Conservation (phyloP, 2,888 invertebrate genomes). For the Tribolium freemani region DNA sequence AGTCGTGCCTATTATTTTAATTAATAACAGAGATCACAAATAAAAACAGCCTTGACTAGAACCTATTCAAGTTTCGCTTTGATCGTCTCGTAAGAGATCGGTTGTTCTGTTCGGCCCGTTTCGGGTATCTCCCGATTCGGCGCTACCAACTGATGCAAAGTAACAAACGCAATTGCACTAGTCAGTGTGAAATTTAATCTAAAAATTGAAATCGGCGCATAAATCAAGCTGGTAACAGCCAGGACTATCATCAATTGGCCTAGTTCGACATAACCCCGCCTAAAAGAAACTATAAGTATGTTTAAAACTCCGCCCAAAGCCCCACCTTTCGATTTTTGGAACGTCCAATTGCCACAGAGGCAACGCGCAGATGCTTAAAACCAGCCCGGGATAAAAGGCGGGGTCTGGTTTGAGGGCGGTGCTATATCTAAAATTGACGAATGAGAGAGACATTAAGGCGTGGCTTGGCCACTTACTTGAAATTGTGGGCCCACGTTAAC, state of each 20-base stretch:
- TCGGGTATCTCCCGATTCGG: slow-evolving; percentile 59
- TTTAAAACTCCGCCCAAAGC: neutral
- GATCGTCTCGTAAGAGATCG: slow-evolving; percentile 8
- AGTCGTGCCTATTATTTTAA: too few relatives aligned
- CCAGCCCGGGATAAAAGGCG: slow-evolving; percentile 72
- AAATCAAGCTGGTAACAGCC: slow-evolving; percentile 72
- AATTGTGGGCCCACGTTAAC: slow-evolving; percentile 86
- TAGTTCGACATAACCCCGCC: slow-evolving; percentile 69
- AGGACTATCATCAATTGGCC: slow-evolving; percentile 70
- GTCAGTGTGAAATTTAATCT: slow-evolving; percentile 75
- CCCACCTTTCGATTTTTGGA: slow-evolving; percentile 77
- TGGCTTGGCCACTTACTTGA: slow-evolving; percentile 73
- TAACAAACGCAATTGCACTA: slow-evolving; percentile 71
- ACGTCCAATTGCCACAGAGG: slow-evolving; percentile 78
- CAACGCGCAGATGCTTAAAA: slow-evolving; percentile 73
- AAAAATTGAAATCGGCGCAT: slow-evolving; percentile 74
- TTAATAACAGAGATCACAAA: neutral
- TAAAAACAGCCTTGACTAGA: neutral
- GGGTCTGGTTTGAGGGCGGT: slow-evolving; percentile 75
- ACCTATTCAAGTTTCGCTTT: slow-evolving; percentile 15
- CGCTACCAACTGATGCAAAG: slow-evolving; percentile 72
- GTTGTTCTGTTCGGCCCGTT: neutral
- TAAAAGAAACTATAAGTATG: slow-evolving; percentile 56
- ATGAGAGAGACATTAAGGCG: neutral
- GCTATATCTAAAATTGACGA: slow-evolving; percentile 68